These are phyloP conservation scores for Uloborus plumipes DNA, from an alignment of 2,888 invertebrate species.

Conservation along the genomic window DNA sequence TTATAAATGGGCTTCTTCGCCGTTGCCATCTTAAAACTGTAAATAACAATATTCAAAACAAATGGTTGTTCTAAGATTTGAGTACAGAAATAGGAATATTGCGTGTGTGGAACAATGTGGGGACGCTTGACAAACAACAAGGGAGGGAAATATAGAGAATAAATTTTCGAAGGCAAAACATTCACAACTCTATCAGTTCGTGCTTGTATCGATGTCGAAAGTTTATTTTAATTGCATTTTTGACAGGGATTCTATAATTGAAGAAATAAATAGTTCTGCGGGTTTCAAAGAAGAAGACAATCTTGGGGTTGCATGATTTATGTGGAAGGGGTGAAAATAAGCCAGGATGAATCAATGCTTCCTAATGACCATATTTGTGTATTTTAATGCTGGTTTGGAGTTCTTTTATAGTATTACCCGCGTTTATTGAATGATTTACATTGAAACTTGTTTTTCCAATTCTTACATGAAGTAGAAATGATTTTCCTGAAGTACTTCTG, in stretches of 20 bases:
- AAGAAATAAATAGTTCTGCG: constrained; percentile 17
- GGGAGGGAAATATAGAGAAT: constrained; percentile 17
- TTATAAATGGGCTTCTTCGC: constrained; percentile 21
- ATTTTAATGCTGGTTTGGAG: no score
- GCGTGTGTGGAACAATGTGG: constrained; percentile 28
- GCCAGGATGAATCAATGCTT: no score
- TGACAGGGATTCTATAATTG: constrained; percentile 50
- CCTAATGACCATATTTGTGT: no score
- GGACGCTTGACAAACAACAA: constrained; percentile 47
- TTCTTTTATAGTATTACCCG: no score
- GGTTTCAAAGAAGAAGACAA: no score
- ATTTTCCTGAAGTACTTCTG: no score
- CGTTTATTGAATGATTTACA: no score
- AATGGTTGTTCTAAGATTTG: constrained; percentile 23
- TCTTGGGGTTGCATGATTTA: no score
- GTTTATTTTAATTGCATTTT: constrained; percentile 45
- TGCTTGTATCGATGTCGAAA: constrained; percentile 11
- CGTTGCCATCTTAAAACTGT: constrained; percentile 13
- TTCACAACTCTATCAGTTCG: constrained; percentile 42
- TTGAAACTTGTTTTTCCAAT: no score
- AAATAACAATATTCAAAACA: constrained; percentile 54
- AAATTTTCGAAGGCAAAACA: constrained; percentile 31
- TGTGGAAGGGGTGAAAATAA: no score
- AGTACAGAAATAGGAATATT: constrained; percentile 40
- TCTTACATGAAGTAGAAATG: no score